Conservation (phyloP, 2,888 invertebrate genomes). For the Amiota minor region DNA sequence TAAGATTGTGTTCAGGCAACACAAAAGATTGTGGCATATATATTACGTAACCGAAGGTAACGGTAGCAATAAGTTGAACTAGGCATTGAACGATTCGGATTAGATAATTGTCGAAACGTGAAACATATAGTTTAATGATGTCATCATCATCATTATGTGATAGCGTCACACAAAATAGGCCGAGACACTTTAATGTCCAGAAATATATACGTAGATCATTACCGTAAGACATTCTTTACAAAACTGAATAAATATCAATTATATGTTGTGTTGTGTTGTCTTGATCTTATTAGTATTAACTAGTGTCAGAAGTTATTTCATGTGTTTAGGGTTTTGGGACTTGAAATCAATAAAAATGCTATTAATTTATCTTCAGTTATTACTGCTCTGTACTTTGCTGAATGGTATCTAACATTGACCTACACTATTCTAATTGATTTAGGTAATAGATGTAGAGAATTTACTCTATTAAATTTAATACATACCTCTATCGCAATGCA, state of each 20-base stretch:
- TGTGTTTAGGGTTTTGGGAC: too few relatives aligned
- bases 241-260: not conserved
- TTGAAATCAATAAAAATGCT: too few relatives aligned
- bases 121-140: constrained; percentile 14
- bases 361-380: too few relatives aligned
- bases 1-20: constrained; percentile 39
- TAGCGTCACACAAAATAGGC: constrained; percentile 48
- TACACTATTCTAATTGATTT: too few relatives aligned
- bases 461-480: constrained; percentile 1
- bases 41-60: constrained; percentile 38
- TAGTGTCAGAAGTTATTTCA: too few relatives aligned
- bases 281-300: too few relatives aligned
- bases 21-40: constrained; percentile 24
- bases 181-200: constrained; percentile 51
- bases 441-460: too few relatives aligned
- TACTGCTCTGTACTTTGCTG: too few relatives aligned
- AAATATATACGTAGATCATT: constrained; percentile 55
- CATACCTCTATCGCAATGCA: constrained; percentile 56
- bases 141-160: constrained; percentile 34
- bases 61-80: constrained; percentile 21
- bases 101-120: constrained; percentile 24
- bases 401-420: too few relatives aligned
- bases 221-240: constrained; percentile 47
- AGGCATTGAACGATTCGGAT: constrained; percentile 38
- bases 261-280: too few relatives aligned